Conservation (phyloP, 2,113 vertebrate species). For the Ursus arctos region DNA sequence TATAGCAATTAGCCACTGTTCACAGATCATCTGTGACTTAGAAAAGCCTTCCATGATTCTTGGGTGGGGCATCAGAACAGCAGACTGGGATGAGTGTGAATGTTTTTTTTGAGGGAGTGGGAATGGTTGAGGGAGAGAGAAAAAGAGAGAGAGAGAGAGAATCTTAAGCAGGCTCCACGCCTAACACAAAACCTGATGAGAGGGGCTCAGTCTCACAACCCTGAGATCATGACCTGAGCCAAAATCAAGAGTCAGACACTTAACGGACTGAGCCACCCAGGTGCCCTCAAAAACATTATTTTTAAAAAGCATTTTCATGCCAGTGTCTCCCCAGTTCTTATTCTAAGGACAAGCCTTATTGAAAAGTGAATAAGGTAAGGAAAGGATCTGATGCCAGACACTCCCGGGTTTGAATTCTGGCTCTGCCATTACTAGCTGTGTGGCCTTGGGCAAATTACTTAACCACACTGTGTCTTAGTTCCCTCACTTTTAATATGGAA, state of each 20-base stretch:
- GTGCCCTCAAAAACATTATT: background rate
- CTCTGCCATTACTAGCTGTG: background rate
- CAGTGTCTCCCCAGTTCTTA: background rate
- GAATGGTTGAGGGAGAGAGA: background rate
- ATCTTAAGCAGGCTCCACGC: background rate
- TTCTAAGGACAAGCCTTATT: background rate
- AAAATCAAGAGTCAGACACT: background rate
- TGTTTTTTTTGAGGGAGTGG: background rate
- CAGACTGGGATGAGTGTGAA: background rate
- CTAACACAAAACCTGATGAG: background rate
- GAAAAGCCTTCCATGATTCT: background rate
- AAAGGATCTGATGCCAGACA: background rate
- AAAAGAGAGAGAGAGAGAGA: background rate
- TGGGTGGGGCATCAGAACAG: background rate
- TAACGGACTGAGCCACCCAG: background rate
- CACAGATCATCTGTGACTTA: background rate
- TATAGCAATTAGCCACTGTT: background rate
- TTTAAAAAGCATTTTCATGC: background rate
- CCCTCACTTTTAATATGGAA: background rate
- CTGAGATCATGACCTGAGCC: background rate
- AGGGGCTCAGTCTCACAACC: background rate
- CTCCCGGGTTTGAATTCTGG: background rate
- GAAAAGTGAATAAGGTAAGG: background rate
- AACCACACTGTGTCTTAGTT: background rate
- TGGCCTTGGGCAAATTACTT: background rate